Evolutionary conservation across 2,888 invertebrate species (phyloP).

Genomic region (Drosophila greeni): DNA sequence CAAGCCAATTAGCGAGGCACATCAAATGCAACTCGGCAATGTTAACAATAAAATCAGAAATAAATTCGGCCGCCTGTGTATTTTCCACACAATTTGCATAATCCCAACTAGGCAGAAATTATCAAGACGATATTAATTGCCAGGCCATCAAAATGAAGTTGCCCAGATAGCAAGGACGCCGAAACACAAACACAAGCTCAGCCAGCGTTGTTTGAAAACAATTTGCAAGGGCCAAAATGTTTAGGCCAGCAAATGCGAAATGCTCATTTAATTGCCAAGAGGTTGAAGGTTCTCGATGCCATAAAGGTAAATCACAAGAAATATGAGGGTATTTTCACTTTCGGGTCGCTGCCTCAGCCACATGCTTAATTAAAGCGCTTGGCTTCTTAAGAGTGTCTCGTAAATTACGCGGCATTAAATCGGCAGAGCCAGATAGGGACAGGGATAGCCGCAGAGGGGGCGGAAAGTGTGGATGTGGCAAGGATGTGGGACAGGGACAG

Average conservation of each 20-base stretch:
- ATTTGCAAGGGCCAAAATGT: conserved; percentile 53
- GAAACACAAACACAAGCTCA: conserved; percentile 17
- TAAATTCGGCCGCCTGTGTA: conserved; percentile 4
- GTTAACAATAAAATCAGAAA: conserved; percentile 21
- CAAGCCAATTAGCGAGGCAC: conserved; percentile 5
- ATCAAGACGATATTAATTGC: conserved; percentile 51
- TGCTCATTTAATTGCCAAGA: conserved; percentile 61
- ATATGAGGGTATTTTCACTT: conserved; percentile 73
- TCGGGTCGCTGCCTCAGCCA: conserved; percentile 71
- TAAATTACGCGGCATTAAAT: conserved; percentile 73
- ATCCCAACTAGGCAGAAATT: conserved; percentile 44
- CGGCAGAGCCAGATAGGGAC: conserved; percentile 38
- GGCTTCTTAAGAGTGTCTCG: conserved; percentile 70
- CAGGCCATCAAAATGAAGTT: conserved; percentile 45
- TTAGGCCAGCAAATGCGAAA: conserved; percentile 60
- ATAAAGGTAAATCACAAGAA: conserved; percentile 71
- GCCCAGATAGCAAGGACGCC: conserved; percentile 14
- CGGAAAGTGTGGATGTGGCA: background rate
- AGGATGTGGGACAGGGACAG: conserved; percentile 2
- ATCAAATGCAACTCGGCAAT: conserved; percentile 28
- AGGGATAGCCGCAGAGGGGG: conserved; percentile 10
- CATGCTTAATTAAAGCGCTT: conserved; percentile 74
- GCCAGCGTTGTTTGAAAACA: conserved; percentile 49
- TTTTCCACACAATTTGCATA: conserved; percentile 50
- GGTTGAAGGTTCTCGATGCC: conserved; percentile 42